A percentile compares a stretch with the other conserved stretches of the same genome.
phyloP scores from a whole-genome alignment of 2,888 invertebrate genomes.

The Pyrgus malvae region DNA sequence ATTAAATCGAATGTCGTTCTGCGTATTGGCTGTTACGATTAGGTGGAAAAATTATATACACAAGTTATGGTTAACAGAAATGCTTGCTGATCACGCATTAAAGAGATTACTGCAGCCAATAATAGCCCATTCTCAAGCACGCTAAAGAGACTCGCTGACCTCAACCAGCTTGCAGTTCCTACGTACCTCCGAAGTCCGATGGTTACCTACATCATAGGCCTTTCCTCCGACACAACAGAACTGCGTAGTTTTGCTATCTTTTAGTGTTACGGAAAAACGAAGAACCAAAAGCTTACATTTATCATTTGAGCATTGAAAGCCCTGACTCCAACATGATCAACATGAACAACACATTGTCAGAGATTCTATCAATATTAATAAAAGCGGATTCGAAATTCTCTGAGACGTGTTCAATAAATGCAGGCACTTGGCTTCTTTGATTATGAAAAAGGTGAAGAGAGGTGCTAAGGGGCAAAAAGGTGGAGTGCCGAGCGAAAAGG shows the following conservation, averaged over 20 bases:
- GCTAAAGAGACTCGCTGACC: no score
- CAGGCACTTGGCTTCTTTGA: constrained; percentile 62
- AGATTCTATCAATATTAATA: constrained; percentile 33
- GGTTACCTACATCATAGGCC: no score
- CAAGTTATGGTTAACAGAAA: background rate
- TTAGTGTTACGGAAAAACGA: no score
- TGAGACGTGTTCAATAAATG: constrained; percentile 57
- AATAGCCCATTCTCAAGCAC: no score
- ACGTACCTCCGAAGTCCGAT: no score
- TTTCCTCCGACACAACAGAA: no score
- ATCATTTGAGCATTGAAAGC: background rate
- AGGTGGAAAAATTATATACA: constrained; percentile 30
- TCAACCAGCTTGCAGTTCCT: no score
- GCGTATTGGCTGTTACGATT: constrained; percentile 50
- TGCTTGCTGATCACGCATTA: no score
- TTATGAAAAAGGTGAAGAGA: constrained; percentile 68
- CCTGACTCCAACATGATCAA: background rate
- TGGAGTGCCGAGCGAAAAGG: constrained; percentile 58
- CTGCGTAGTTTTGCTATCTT: no score
- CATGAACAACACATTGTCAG: constrained; percentile 4
- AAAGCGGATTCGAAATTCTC: constrained; percentile 45
- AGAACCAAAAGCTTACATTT: background rate
- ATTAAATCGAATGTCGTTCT: constrained; percentile 56
- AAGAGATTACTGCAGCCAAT: no score
- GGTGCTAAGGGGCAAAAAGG: constrained; percentile 58